phyloP scores from a whole-genome alignment of 2,888 invertebrate genomes.

The Onchidella celtica region DNA sequence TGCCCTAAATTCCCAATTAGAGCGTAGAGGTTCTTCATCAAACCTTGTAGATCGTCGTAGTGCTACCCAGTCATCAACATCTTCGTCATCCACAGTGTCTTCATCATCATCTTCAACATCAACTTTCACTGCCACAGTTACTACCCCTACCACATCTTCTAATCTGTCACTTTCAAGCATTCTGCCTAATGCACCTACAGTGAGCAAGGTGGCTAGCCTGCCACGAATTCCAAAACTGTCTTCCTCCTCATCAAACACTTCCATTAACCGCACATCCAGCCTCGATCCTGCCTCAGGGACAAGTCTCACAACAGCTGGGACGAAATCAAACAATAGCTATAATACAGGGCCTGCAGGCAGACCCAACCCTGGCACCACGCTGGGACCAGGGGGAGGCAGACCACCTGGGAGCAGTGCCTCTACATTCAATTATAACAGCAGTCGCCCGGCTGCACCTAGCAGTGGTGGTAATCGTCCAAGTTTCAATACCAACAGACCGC shows the following conservation, averaged over 20 bases:
- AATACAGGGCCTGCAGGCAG: conserved; percentile 38
- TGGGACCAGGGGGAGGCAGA: conserved; percentile 23
- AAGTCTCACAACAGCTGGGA: conserved; percentile 42
- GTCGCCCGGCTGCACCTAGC: conserved; percentile 20
- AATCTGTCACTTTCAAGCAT: conserved; percentile 66
- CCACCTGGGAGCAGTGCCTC: not conserved
- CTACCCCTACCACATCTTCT: conserved; percentile 50
- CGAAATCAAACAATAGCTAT: conserved; percentile 51
- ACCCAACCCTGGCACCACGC: not conserved
- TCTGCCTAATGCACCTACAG: conserved; percentile 66
- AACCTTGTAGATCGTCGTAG: conserved; percentile 34
- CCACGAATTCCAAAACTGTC: conserved; percentile 71
- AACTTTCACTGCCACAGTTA: conserved; percentile 43
- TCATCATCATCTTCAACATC: conserved; percentile 50
- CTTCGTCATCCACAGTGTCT: conserved; percentile 31
- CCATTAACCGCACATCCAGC: conserved; percentile 48
- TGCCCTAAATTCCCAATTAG: conserved; percentile 13
- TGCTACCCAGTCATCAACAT: conserved; percentile 27
- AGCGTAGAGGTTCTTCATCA: conserved; percentile 29
- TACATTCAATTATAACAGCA: conserved; percentile 26
- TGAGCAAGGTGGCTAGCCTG: conserved; percentile 70
- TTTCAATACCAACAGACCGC: conserved; percentile 10
- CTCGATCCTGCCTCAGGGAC: conserved; percentile 38
- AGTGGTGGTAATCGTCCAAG: conserved; percentile 1
- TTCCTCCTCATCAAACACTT: conserved; percentile 56